Evolutionary conservation across 2,113 vertebrate species (phyloP).

Genomic region (Platichthys flesus): DNA sequence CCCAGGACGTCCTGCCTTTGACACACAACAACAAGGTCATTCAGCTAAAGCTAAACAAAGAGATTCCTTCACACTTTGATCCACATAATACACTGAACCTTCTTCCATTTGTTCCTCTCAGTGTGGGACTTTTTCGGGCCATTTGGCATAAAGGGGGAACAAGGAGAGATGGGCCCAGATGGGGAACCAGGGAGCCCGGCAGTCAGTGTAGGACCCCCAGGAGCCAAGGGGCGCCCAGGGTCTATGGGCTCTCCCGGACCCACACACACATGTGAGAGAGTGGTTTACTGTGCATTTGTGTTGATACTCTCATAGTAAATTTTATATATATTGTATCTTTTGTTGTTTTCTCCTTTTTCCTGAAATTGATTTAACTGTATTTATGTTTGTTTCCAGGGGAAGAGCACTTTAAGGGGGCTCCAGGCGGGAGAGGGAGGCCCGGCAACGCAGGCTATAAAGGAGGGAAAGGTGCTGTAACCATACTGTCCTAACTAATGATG

Average conservation of each 20-base stretch:
- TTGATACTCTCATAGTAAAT: background rate
- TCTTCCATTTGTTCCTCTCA: slow-evolving; percentile 22
- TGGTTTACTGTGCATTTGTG: background rate
- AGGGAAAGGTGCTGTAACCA: slow-evolving; percentile 68
- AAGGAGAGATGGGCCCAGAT: slow-evolving; percentile 71
- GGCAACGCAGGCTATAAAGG: slow-evolving; percentile 76
- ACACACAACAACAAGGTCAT: slow-evolving; percentile 66
- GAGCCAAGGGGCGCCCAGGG: slow-evolving; percentile 66
- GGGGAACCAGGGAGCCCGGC: slow-evolving; percentile 77
- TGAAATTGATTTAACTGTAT: slow-evolving; percentile 1
- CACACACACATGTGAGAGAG: slow-evolving; percentile 76
- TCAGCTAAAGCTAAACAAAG: background rate
- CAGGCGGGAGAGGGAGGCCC: slow-evolving; percentile 64
- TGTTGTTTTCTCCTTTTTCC: background rate
- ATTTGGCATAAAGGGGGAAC: slow-evolving; percentile 70
- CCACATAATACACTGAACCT: background rate
- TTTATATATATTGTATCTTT: background rate
- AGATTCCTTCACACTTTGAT: background rate
- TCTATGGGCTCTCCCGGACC: slow-evolving; percentile 67
- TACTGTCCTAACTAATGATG: background rate
- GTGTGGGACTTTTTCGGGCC: slow-evolving; percentile 53
- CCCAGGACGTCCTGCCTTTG: slow-evolving; percentile 57
- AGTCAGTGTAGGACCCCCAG: slow-evolving; percentile 58
- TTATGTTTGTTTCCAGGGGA: slow-evolving; percentile 66
- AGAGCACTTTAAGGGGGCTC: slow-evolving; percentile 65